phyloP scores from a whole-genome alignment of 2,113 vertebrate genomes.

The Pygoscelis antarcticus region DNA sequence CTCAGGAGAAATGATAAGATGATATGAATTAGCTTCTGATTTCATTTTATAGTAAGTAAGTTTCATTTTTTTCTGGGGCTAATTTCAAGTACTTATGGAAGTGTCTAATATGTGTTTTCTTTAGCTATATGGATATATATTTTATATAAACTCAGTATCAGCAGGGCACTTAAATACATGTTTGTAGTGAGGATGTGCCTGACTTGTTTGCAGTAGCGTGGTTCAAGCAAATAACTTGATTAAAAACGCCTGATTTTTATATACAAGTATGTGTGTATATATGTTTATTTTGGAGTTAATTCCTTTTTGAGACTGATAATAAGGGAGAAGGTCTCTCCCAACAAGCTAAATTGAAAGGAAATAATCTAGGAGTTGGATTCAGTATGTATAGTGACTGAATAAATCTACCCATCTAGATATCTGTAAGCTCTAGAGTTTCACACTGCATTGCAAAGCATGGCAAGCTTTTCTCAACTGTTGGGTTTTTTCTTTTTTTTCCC shows the following conservation, averaged over 20 bases:
- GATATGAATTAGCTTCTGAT: neutral
- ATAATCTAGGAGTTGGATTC: neutral
- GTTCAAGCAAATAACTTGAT: neutral
- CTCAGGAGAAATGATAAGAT: neutral
- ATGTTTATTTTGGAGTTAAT: neutral
- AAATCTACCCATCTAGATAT: neutral
- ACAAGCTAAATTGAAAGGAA: neutral
- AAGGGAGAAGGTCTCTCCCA: neutral
- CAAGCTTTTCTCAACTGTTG: neutral
- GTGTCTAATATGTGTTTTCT: neutral
- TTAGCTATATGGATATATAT: neutral
- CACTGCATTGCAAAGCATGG: neutral
- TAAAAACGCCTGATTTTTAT: neutral
- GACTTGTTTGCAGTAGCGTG: neutral
- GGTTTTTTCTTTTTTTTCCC: rapidly evolving
- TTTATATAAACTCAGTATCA: neutral
- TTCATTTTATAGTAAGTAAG: neutral
- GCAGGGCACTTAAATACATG: neutral
- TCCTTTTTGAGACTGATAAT: neutral
- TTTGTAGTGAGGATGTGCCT: neutral
- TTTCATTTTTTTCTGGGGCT: neutral
- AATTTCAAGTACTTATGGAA: neutral
- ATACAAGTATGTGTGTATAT: neutral
- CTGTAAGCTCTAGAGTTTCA: neutral
- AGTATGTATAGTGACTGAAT: neutral